phyloP scores from a whole-genome alignment of 2,888 invertebrate genomes.

The Sesamia inferens region DNA sequence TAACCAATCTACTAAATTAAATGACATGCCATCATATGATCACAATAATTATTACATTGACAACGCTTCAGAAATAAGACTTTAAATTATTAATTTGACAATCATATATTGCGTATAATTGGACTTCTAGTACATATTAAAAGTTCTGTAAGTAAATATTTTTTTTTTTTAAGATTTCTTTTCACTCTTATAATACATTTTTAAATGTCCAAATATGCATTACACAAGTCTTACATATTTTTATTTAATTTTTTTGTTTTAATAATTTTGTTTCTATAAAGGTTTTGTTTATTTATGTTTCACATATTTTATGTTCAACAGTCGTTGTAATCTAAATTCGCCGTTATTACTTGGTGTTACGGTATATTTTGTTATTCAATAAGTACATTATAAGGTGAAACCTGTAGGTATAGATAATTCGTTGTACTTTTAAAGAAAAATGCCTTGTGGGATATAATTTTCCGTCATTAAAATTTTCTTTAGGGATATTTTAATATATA shows the following conservation, averaged over 20 bases:
- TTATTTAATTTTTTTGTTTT: constrained; percentile 1
- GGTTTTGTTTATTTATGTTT: constrained; percentile 28
- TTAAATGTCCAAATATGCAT: constrained; percentile 9
- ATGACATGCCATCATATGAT: not conserved
- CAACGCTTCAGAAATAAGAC: constrained; percentile 10
- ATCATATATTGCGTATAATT: constrained; percentile 16
- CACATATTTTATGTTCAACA: constrained; percentile 46
- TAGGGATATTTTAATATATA: not conserved
- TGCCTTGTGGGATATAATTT: not conserved
- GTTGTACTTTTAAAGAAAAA: constrained; percentile 57
- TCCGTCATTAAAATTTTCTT: not conserved
- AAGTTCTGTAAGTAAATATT: constrained; percentile 26
- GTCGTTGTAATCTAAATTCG: constrained; percentile 71
- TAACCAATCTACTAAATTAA: not conserved
- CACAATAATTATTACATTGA: constrained; percentile 15
- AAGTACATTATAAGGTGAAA: constrained; percentile 21
- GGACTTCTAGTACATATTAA: constrained; percentile 9
- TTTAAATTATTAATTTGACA: constrained; percentile 22
- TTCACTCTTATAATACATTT: not conserved
- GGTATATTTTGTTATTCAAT: constrained; percentile 30
- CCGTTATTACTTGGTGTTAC: constrained; percentile 45
- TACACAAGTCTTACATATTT: constrained; percentile 7
- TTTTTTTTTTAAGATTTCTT: not conserved
- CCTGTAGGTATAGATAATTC: constrained; percentile 41
- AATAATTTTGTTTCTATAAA: constrained; percentile 25